Evolutionary conservation across 35 echinoderm and acorn worm species (phyloP).

Genomic region (Anneissia japonica): DNA sequence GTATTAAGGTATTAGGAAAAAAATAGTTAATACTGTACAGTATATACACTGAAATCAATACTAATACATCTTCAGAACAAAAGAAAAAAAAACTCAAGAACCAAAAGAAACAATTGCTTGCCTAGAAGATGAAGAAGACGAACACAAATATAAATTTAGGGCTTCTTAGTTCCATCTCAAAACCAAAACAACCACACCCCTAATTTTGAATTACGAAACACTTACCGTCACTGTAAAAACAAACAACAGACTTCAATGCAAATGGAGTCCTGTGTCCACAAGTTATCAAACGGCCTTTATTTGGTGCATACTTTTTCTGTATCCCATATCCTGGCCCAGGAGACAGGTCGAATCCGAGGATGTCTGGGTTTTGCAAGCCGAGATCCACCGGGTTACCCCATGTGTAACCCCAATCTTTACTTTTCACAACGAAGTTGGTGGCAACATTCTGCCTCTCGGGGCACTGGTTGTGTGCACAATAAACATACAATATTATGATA

Average conservation of each 20-base stretch:
- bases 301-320: conserved; percentile 62
- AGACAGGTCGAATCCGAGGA: conserved; percentile 31
- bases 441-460: neutral
- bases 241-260: conserved; percentile 21
- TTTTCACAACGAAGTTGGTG: conserved; percentile 37
- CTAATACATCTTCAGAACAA: too few relatives aligned
- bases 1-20: neutral
- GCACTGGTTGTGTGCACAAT: conserved; percentile 54
- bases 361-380: conserved; percentile 9
- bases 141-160: too few relatives aligned
- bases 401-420: conserved; percentile 61
- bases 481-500: conserved; percentile 53
- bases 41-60: too few relatives aligned
- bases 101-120: too few relatives aligned
- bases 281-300: conserved; percentile 67
- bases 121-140: too few relatives aligned
- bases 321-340: conserved; percentile 87
- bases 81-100: too few relatives aligned
- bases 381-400: conserved; percentile 63
- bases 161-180: too few relatives aligned
- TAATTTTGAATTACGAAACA: too few relatives aligned
- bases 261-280: conserved; percentile 70
- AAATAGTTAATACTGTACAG: neutral
- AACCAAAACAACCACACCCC: too few relatives aligned
- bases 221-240: conserved; percentile 88